phyloP scores from a whole-genome alignment of 1,140 invertebrate genomes.

The Lasioglossum baleicum region DNA sequence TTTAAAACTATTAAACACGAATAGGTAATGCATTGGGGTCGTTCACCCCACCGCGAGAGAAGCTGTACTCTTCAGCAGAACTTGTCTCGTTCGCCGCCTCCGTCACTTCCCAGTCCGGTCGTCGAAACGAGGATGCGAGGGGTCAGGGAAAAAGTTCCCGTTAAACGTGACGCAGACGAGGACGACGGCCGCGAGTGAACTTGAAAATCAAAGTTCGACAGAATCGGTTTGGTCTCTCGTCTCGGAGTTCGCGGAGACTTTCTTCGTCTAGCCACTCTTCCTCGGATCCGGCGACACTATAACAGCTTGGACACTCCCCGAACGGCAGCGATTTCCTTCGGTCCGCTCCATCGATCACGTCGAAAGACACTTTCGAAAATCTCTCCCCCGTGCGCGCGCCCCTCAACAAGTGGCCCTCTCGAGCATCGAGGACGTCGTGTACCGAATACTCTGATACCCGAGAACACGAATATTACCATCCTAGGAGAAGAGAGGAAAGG shows the following conservation, averaged over 20 bases:
- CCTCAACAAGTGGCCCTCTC: conserved; percentile 25
- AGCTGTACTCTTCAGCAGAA: conserved; percentile 59
- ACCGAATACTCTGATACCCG: background rate
- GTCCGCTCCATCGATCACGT: background rate
- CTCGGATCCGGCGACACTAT: background rate
- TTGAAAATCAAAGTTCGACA: conserved; percentile 67
- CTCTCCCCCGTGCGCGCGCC: background rate
- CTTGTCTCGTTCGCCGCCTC: conserved; percentile 12
- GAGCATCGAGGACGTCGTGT: background rate
- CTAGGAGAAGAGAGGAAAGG: background rate
- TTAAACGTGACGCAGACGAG: conserved; percentile 32
- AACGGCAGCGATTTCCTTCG: background rate
- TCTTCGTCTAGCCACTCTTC: conserved; percentile 32
- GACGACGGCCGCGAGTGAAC: conserved; percentile 35
- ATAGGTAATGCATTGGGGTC: too few species aligned
- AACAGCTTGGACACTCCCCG: conserved; percentile 32
- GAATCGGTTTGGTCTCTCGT: conserved; percentile 60
- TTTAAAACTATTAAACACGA: too few species aligned
- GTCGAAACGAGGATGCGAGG: conserved; percentile 32
- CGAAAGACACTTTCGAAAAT: background rate
- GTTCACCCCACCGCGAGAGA: too few species aligned
- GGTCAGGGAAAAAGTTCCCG: conserved; percentile 55
- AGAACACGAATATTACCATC: background rate
- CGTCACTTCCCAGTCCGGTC: conserved; percentile 12
- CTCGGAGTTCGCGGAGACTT: conserved; percentile 51